Evolutionary conservation across 2,888 invertebrate species (phyloP).

Genomic region (Eupithecia exiguata): DNA sequence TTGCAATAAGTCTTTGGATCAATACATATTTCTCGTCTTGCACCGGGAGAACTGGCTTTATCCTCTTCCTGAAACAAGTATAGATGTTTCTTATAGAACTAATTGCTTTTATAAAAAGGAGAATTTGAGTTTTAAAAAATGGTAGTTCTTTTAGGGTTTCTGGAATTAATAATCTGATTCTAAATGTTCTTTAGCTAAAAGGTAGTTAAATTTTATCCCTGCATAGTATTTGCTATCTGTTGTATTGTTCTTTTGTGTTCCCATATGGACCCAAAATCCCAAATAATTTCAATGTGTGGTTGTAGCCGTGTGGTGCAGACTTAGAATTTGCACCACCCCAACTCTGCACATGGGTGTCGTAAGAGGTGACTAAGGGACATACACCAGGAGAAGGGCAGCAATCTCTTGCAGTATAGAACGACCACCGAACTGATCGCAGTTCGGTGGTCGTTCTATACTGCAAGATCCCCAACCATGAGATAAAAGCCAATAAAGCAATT

Average conservation of each 20-base stretch:
- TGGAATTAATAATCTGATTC: neutral
- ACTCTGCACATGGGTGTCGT: no score
- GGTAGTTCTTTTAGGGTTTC: neutral
- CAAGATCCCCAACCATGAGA: no score
- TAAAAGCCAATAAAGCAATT: no score
- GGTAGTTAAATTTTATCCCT: neutral
- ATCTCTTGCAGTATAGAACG: no score
- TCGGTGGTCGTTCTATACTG: no score
- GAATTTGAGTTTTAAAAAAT: conserved; percentile 7
- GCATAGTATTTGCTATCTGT: neutral
- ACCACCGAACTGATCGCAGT: no score
- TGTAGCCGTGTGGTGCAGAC: neutral
- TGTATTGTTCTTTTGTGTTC: neutral
- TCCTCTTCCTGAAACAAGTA: conserved; percentile 71
- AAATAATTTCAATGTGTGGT: neutral
- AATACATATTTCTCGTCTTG: conserved; percentile 87
- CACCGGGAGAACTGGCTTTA: conserved; percentile 74
- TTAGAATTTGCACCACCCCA: no score
- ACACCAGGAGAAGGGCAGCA: no score
- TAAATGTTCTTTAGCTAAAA: neutral
- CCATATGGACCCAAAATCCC: no score
- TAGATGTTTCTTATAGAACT: neutral
- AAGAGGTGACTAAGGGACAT: no score
- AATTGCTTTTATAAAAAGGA: neutral
- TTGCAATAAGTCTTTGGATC: conserved; percentile 97